A percentile compares a stretch with the other conserved stretches of the same genome.
Conservation (phyloP, 2,797 vertebrate species). For the Dallia pectoralis region DNA sequence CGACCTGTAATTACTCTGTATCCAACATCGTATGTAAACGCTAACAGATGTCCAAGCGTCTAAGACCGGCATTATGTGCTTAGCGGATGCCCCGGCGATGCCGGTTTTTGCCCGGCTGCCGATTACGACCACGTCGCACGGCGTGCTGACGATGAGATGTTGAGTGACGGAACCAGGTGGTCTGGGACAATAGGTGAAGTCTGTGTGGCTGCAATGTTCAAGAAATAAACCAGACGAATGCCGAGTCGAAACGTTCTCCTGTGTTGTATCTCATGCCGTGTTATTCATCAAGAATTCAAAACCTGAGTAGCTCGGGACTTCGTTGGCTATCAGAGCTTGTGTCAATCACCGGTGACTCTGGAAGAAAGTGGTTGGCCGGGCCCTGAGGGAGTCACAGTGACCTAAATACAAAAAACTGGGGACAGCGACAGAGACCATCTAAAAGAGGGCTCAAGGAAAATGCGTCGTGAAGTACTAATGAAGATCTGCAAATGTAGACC, state of each 20-base stretch:
- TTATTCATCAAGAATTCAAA: constrained; percentile 73
- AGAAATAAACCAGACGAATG: constrained; percentile 1
- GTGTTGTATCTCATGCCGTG: constrained; percentile 66
- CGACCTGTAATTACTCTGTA: constrained; percentile 67
- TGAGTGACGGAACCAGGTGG: background rate
- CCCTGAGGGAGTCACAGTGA: constrained; percentile 74
- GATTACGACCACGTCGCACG: constrained; percentile 48
- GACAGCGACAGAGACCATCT: constrained; percentile 66
- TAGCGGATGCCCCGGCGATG: constrained; percentile 73
- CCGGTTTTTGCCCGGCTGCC: constrained; percentile 56
- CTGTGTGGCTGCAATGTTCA: background rate
- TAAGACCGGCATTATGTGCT: constrained; percentile 83
- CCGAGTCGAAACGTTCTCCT: constrained; percentile 53
- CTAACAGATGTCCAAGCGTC: constrained; percentile 81
- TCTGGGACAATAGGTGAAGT: constrained; percentile 54
- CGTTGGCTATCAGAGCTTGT: constrained; percentile 68
- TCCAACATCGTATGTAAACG: constrained; percentile 64
- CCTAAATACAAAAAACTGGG: constrained; percentile 77
- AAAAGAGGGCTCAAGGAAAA: constrained; percentile 46
- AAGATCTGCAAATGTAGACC: background rate
- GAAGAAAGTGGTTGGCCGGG: constrained; percentile 72
- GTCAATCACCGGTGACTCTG: constrained; percentile 73
- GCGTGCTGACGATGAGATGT: background rate
- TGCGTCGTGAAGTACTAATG: constrained; percentile 46
- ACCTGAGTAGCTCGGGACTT: constrained; percentile 69